Percentiles rank a stretch among this genome's conserved stretches.
These are phyloP conservation scores for Dione vanillae DNA, from an alignment of 2,888 invertebrate genomes.

Conservation along the genomic window DNA sequence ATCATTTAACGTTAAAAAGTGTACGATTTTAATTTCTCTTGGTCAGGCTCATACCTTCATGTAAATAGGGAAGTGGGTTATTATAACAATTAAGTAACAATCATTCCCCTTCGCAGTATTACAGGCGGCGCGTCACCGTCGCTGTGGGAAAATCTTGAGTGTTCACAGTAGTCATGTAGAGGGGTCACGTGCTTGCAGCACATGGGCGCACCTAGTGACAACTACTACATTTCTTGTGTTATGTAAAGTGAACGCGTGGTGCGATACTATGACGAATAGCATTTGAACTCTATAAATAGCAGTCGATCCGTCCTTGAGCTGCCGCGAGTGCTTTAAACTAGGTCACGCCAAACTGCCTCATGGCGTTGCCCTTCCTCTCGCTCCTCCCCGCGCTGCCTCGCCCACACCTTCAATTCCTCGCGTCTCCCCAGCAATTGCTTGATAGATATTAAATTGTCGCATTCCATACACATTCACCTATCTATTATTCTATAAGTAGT, in stretches of 20 bases:
- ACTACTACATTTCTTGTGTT: slow-evolving; percentile 69
- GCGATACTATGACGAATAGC: slow-evolving; percentile 73
- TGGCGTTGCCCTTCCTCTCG: slow-evolving; percentile 60
- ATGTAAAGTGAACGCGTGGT: slow-evolving; percentile 76
- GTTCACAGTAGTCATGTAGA: slow-evolving; percentile 51
- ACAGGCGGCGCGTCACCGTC: slow-evolving; percentile 48
- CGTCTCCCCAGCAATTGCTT: slow-evolving; percentile 54
- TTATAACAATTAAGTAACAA: slow-evolving; percentile 55
- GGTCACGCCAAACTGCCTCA: slow-evolving; percentile 75
- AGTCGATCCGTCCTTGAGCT: slow-evolving; percentile 82
- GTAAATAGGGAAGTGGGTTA: slow-evolving; percentile 64
- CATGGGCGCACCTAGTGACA: slow-evolving; percentile 61
- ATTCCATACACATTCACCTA: slow-evolving; percentile 53
- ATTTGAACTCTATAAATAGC: slow-evolving; percentile 82
- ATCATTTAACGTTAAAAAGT: slow-evolving; percentile 28
- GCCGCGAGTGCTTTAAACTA: slow-evolving; percentile 75
- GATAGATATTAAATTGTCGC: slow-evolving; percentile 47
- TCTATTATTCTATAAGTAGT: slow-evolving; percentile 38
- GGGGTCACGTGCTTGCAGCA: slow-evolving; percentile 61
- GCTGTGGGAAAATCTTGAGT: slow-evolving; percentile 68
- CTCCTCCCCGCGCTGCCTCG: slow-evolving; percentile 53
- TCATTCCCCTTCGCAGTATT: slow-evolving; percentile 54
- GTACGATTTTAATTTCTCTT: slow-evolving; percentile 46
- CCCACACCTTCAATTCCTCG: slow-evolving; percentile 34
- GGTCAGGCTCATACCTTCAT: slow-evolving; percentile 53